These are phyloP conservation scores for Brachionus sp. DNA, from an alignment of 1,140 invertebrate genomes.

Conservation along the genomic window DNA sequence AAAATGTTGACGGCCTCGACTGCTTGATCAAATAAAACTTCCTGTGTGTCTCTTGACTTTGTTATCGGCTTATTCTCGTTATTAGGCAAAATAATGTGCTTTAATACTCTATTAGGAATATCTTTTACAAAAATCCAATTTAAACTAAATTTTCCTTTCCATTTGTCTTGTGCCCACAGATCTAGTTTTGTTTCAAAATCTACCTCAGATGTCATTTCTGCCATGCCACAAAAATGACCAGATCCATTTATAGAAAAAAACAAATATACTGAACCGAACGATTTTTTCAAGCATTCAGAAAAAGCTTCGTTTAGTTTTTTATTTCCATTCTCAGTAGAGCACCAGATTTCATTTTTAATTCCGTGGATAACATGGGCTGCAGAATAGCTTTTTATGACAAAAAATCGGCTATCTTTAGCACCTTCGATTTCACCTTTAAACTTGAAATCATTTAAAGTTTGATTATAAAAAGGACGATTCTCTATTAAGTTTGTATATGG, in stretches of 20 bases:
- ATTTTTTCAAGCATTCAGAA: constrained; percentile 68
- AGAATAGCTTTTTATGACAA: constrained; percentile 66
- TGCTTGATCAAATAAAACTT: constrained; percentile 87
- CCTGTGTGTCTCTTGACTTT: constrained; percentile 92
- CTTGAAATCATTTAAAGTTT: background rate
- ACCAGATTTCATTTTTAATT: constrained; percentile 98
- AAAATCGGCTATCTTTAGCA: background rate
- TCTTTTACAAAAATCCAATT: constrained; percentile 99
- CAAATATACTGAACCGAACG: constrained; percentile 77
- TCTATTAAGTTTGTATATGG: background rate
- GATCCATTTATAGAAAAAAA: constrained; percentile 96
- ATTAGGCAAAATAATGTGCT: constrained; percentile 91
- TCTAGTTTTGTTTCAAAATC: constrained; percentile 69
- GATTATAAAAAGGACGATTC: background rate
- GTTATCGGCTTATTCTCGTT: constrained; percentile 98
- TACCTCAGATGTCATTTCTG: constrained; percentile 88
- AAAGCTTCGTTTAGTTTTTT: constrained; percentile 87
- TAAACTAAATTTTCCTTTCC: constrained; percentile 80
- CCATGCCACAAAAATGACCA: constrained; percentile 97
- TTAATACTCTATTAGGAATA: constrained; percentile 72
- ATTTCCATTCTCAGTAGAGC: constrained; percentile 94
- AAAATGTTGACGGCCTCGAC: constrained; percentile 76
- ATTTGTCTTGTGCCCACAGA: constrained; percentile 65
- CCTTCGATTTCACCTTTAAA: constrained; percentile 41
- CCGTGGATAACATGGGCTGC: constrained; percentile 97